Percentiles rank a stretch among this genome's conserved stretches.
phyloP scores from a whole-genome alignment of 2,888 invertebrate genomes.

The Tanypteryx hageni region DNA sequence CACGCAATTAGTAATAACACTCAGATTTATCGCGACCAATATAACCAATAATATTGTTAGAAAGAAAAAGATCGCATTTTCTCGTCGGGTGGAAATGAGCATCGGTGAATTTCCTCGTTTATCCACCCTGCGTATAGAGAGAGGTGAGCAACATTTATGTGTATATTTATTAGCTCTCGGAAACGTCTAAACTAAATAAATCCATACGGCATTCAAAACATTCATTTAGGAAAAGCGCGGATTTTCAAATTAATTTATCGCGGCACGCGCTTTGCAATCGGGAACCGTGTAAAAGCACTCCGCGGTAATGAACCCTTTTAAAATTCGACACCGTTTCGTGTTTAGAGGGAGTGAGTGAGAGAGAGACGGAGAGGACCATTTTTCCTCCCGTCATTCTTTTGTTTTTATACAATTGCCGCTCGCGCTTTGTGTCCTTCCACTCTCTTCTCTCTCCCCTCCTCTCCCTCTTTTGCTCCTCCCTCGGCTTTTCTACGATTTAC shows the following conservation, averaged over 20 bases:
- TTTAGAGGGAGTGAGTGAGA: neutral
- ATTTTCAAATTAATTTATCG: constrained; percentile 28
- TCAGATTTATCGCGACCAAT: neutral
- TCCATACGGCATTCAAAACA: neutral
- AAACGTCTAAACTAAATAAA: constrained; percentile 24
- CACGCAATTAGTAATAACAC: neutral
- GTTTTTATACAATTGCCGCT: constrained; percentile 39
- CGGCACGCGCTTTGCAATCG: neutral
- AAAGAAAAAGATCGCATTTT: neutral
- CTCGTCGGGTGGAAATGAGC: neutral
- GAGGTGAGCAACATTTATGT: neutral
- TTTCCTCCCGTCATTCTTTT: neutral
- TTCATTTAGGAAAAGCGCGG: neutral
- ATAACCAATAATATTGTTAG: neutral
- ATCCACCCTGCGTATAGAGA: neutral
- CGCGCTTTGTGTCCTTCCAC: neutral
- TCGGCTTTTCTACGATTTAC: neutral
- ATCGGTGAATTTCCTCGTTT: neutral
- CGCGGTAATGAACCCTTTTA: constrained; percentile 18
- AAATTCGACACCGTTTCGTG: neutral
- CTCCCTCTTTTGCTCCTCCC: neutral
- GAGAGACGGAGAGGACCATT: neutral
- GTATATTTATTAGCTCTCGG: neutral
- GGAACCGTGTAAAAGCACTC: neutral
- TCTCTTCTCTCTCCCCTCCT: neutral